phyloP scores from a whole-genome alignment of 1,140 invertebrate species.

The Drosophila jambulina region DNA sequence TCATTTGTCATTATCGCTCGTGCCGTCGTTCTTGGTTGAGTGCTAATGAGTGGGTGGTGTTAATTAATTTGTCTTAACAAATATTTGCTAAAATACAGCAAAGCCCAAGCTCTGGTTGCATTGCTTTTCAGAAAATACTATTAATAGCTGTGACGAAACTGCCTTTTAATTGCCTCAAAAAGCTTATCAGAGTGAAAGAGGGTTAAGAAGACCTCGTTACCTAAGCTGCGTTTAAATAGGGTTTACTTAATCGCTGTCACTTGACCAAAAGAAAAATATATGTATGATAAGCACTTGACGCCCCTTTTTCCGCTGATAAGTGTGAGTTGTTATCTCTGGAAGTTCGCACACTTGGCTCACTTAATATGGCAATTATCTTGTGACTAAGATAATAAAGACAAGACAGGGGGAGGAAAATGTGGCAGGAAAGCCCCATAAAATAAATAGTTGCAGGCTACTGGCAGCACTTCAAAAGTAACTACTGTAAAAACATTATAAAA shows the following conservation, averaged over 20 bases:
- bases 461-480: neutral
- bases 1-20: conserved; percentile 47
- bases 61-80: conserved; percentile 71
- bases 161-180: conserved; percentile 16
- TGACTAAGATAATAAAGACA: conserved; percentile 2
- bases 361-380: conserved; percentile 71
- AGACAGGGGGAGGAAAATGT: neutral
- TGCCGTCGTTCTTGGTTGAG: conserved; percentile 29
- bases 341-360: conserved; percentile 44
- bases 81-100: conserved; percentile 39
- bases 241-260: conserved; percentile 42
- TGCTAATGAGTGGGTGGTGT: conserved; percentile 69
- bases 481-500: neutral
- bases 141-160: conserved; percentile 9
- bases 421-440: conserved; percentile 7
- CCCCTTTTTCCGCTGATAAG: conserved; percentile 50
- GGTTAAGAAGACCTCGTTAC: conserved; percentile 27
- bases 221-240: conserved; percentile 45
- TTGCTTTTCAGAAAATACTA: conserved; percentile 1
- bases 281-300: conserved; percentile 17
- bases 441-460: conserved; percentile 13
- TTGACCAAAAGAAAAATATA: conserved; percentile 18
- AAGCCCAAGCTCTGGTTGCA: conserved; percentile 16
- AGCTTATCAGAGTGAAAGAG: neutral
- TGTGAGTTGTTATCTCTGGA: conserved; percentile 44